phyloP scores from a whole-genome alignment of 2,888 invertebrate genomes.

The Pseudococcus longispinus region DNA sequence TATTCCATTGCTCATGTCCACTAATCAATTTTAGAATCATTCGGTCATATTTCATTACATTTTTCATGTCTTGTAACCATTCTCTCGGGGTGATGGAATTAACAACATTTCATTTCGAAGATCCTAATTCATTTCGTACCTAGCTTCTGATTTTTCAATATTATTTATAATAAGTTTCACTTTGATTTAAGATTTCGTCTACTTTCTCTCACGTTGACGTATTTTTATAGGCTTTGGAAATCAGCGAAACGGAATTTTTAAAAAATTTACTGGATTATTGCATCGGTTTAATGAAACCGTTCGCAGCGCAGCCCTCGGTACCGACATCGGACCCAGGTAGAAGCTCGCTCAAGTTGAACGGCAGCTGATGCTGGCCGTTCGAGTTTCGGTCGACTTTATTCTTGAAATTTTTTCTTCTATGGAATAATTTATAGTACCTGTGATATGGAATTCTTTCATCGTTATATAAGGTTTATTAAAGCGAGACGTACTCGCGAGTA shows the following conservation, averaged over 20 bases:
- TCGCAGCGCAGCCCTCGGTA: background rate
- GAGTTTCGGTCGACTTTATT: background rate
- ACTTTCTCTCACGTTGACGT: background rate
- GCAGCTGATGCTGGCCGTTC: constrained; percentile 16
- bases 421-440: background rate
- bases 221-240: constrained; percentile 35
- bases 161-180: background rate
- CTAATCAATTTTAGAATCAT: too few species aligned
- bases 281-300: constrained; percentile 22
- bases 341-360: background rate
- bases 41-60: background rate
- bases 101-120: background rate
- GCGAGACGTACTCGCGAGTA: background rate
- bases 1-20: too few species aligned
- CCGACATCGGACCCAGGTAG: background rate
- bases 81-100: background rate
- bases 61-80: background rate
- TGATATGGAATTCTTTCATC: constrained; percentile 31
- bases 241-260: constrained; percentile 49
- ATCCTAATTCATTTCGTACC: background rate
- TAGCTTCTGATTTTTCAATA: background rate
- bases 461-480: background rate
- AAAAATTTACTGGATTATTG: constrained; percentile 53
- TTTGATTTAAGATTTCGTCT: background rate
- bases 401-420: background rate